phyloP scores from a whole-genome alignment of 2,888 invertebrate genomes.

The Euplagia quadripunctaria region DNA sequence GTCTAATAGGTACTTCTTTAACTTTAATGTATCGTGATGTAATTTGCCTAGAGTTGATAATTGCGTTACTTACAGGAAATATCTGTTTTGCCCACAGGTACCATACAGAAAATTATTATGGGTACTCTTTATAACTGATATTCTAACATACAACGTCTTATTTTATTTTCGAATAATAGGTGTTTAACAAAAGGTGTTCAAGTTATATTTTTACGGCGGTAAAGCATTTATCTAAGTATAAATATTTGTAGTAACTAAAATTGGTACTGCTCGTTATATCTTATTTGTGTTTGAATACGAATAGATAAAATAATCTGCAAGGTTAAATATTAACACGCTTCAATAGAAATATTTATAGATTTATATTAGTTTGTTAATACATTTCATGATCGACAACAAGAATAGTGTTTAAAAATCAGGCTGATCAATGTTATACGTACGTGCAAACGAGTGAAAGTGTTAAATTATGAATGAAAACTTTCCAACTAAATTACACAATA shows the following conservation, averaged over 20 bases:
- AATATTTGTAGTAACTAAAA: slow-evolving; percentile 1
- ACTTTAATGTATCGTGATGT: no score
- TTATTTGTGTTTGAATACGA: neutral
- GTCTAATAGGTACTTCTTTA: no score
- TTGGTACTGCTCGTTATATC: neutral
- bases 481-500: slow-evolving; percentile 53
- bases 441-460: slow-evolving; percentile 55
- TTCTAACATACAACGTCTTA: no score
- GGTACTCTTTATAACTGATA: neutral
- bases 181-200: no score
- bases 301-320: slow-evolving; percentile 13
- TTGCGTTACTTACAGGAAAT: no score
- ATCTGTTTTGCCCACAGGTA: no score
- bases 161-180: no score
- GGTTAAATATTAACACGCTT: slow-evolving; percentile 19
- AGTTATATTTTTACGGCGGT: neutral
- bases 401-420: slow-evolving; percentile 34
- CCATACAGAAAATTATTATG: neutral
- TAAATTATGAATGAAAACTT: slow-evolving; percentile 50
- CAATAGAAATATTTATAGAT: slow-evolving; percentile 32
- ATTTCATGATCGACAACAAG: slow-evolving; percentile 45
- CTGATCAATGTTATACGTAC: slow-evolving; percentile 31
- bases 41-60: no score
- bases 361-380: slow-evolving; percentile 46
- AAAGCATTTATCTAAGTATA: neutral